These are phyloP conservation scores for Serilophus lunatus DNA, from an alignment of 2,113 vertebrate species.

Conservation along the genomic window DNA sequence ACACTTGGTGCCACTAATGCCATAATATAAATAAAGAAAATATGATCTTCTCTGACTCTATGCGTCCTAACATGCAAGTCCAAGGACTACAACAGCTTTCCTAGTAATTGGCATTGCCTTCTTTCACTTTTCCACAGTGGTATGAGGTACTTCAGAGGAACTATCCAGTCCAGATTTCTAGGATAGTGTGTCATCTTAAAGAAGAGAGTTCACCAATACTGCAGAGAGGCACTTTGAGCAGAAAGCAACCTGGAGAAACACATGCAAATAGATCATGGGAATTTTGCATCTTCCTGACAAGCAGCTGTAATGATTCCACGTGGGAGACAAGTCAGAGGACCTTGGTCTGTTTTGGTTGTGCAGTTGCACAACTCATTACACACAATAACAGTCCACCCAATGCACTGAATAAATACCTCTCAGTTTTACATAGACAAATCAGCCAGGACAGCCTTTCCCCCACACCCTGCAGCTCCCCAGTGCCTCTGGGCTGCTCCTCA, in stretches of 20 bases:
- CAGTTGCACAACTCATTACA: conserved; percentile 5
- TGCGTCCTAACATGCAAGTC: neutral
- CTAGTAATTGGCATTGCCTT: neutral
- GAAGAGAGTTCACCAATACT: neutral
- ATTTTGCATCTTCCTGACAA: neutral
- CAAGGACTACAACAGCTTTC: neutral
- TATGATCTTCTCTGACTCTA: neutral
- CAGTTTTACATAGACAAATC: neutral
- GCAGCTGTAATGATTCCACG: neutral
- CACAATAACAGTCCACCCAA: neutral
- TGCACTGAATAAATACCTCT: neutral
- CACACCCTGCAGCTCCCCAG: neutral
- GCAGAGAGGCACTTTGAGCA: neutral
- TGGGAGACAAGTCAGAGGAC: conserved; percentile 2
- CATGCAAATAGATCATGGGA: neutral
- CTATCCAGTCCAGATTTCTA: neutral
- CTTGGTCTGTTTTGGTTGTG: neutral
- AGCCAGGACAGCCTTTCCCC: neutral
- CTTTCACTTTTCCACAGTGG: neutral
- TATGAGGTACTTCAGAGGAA: neutral
- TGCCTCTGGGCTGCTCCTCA: neutral
- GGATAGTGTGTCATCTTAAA: neutral
- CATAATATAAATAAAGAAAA: neutral
- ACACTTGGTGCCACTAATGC: neutral
- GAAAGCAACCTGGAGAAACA: neutral